A percentile compares a stretch with the other conserved stretches of the same genome.
phyloP scores from a whole-genome alignment of 1,140 invertebrate genomes.

The Stegodyphus mimosarum region DNA sequence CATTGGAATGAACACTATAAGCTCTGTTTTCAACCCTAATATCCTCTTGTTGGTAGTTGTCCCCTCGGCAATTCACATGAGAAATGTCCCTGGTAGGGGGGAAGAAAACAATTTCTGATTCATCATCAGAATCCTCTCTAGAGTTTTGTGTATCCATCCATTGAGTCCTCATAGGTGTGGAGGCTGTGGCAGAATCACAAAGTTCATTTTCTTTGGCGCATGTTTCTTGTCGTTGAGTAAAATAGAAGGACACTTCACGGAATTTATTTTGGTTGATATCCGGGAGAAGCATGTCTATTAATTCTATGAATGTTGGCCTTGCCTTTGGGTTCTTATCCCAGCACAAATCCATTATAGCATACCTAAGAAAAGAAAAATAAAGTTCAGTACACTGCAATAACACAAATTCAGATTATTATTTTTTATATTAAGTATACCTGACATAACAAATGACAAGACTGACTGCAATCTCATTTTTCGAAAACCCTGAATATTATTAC shows the following conservation, averaged over 20 bases:
- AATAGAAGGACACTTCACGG: slow-evolving; percentile 71
- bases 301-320: slow-evolving; percentile 86
- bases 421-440: no score
- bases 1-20: slow-evolving; percentile 65
- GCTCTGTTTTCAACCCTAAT: slow-evolving; percentile 61
- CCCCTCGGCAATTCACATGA: slow-evolving; percentile 59
- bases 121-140: slow-evolving; percentile 58
- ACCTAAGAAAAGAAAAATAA: slow-evolving; percentile 69
- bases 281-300: slow-evolving; percentile 71
- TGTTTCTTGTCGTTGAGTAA: slow-evolving; percentile 72
- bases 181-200: slow-evolving; percentile 54
- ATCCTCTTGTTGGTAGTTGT: slow-evolving; percentile 56
- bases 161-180: slow-evolving; percentile 55
- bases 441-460: no score
- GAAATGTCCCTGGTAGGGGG: slow-evolving; percentile 62
- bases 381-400: no score
- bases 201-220: slow-evolving; percentile 64
- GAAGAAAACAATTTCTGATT: slow-evolving; percentile 64
- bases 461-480: no score
- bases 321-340: slow-evolving; percentile 83
- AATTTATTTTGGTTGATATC: slow-evolving; percentile 63
- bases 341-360: slow-evolving; percentile 87
- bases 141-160: slow-evolving; percentile 40
- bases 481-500: no score
- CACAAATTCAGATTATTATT: no score